A percentile compares a stretch with the other conserved stretches of the same genome.
Conservation (phyloP, 2,113 vertebrate species). For the Leucopternis melanops region DNA sequence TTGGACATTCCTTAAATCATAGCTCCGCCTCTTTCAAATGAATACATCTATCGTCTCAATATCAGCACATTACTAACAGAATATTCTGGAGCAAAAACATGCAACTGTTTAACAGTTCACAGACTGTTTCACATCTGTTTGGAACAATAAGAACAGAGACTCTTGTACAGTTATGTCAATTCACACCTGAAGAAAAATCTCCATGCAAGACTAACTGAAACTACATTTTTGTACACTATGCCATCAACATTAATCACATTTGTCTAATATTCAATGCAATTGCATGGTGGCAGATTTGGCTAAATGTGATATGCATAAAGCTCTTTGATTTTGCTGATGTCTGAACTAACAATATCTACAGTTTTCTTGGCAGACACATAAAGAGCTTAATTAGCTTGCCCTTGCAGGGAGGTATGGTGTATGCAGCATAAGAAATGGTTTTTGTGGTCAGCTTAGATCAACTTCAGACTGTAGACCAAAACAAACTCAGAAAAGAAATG, state of each 20-base stretch:
- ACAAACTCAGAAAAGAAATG: not conserved
- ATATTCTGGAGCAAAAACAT: not conserved
- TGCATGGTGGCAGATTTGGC: not conserved
- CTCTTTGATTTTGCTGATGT: not conserved
- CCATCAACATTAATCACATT: not conserved
- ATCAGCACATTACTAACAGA: not conserved
- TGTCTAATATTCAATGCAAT: not conserved
- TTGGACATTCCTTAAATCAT: not conserved
- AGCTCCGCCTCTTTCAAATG: not conserved
- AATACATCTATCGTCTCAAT: not conserved
- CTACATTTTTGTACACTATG: not conserved
- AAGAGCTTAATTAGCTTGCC: not conserved
- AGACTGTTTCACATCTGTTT: not conserved
- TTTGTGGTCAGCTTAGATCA: not conserved
- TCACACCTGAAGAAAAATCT: not conserved
- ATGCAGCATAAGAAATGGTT: not conserved
- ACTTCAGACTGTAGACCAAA: not conserved
- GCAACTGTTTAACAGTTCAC: not conserved
- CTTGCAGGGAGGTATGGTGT: not conserved
- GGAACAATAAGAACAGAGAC: not conserved
- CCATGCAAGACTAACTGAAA: not conserved
- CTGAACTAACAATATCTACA: not conserved
- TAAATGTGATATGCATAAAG: not conserved
- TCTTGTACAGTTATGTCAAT: not conserved
- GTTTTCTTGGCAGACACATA: not conserved